Evolutionary conservation across 23 tunicate species (phyloP), one percentile per base, ranked within the genome.

Genomic region (Aplidium turbinatum): DNA sequence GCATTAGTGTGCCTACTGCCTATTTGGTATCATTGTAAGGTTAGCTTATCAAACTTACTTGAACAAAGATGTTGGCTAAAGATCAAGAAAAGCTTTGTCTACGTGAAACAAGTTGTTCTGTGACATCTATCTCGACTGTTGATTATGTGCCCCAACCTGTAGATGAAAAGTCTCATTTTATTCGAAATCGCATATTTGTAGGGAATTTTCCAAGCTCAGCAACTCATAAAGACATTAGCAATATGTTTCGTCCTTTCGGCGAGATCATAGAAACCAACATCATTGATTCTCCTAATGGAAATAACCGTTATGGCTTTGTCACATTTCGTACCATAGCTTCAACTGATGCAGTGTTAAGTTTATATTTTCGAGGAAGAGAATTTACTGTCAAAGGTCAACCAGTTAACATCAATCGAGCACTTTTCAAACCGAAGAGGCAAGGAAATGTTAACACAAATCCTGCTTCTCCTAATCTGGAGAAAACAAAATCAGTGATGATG

Each of bases 101-200:
- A 5, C 13, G 3, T 16, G 85, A 80, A 67, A 83, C 76, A 22
- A 51, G 54, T 19, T 31, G 40, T 35, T 65, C 81, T 9, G 76
- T 83, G 0, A 83, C 89, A 1, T 83, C 89, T 27, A 75, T 74
- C 27, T 83, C 89, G 64, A 83, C 89, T 0, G 52, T 35, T 28
- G 35, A 53, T 52, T 75, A 29, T 75, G 89, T 75, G 24, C 89
- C 89, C 26, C 89, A 83, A 54, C 89, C 89, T 1, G 6, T 83
- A n/a, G 24, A 64, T 31, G 53, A 63, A 33, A 83, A 83, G 52
- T 46, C 68, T 29, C 89, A 83, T 66, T 75, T 72, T 65, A 33
- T 83, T 4, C 81, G 79, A 28, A 83, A 83, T 55, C 81, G 89
- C 19, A 48, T 83, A 1, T 83, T 83, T 83, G 81, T 83, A 3